Evolutionary conservation across 1,140 invertebrate species (phyloP).

Genomic region (Zaprionus inermis): DNA sequence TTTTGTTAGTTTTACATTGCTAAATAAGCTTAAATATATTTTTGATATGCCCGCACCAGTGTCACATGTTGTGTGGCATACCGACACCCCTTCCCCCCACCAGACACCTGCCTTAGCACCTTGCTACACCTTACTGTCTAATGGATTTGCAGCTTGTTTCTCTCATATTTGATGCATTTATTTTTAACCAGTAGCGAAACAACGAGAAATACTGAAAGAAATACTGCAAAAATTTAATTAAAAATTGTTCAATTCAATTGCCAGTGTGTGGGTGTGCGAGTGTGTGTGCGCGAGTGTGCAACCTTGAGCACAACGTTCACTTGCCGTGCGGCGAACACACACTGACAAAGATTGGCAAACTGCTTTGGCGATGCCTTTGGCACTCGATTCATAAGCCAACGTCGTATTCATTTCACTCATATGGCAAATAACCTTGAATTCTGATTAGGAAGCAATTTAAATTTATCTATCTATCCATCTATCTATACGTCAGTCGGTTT

Average conservation of each 20-base stretch:
- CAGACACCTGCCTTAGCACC: not conserved
- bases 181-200: constrained; percentile 55
- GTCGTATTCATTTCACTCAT: constrained; percentile 79
- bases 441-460: constrained; percentile 81
- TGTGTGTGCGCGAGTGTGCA: constrained; percentile 52
- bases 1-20: constrained; percentile 23
- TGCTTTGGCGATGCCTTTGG: constrained; percentile 63
- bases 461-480: constrained; percentile 54
- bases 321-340: no score
- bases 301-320: constrained; percentile 72
- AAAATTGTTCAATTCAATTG: constrained; percentile 68
- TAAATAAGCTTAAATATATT: constrained; percentile 71
- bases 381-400: constrained; percentile 62
- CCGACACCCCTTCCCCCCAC: not conserved
- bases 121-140: constrained; percentile 1
- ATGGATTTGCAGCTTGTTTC: constrained; percentile 47
- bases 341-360: constrained; percentile 54
- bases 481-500: constrained; percentile 47
- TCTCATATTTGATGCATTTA: constrained; percentile 65
- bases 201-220: constrained; percentile 16
- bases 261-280: constrained; percentile 22
- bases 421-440: constrained; percentile 75
- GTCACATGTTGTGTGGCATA: constrained; percentile 13
- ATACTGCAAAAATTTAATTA: constrained; percentile 78
- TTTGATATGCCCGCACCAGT: constrained; percentile 45